Percentiles rank a stretch among this genome's conserved stretches.
These are phyloP conservation scores for Nothobranchius kuhntae DNA, from an alignment of 2,113 vertebrate genomes.

Conservation along the genomic window DNA sequence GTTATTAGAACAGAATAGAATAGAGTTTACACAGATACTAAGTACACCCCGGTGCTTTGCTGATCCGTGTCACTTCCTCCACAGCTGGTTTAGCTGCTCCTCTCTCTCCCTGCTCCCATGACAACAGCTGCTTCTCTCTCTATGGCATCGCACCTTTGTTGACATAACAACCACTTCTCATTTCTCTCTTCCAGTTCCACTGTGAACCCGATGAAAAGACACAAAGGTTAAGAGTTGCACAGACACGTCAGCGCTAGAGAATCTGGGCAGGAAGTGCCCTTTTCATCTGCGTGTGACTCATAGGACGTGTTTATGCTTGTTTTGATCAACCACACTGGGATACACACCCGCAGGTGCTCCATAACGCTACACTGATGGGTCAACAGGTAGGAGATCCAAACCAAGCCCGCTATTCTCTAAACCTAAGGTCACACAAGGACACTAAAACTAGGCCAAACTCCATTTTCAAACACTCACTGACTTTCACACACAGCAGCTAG, in stretches of 20 bases:
- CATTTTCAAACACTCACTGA: background rate
- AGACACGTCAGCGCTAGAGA: background rate
- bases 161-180: conserved; percentile 68
- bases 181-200: conserved; percentile 85
- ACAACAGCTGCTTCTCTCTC: conserved; percentile 81
- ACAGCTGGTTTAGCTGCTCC: conserved; percentile 79
- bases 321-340: conserved; percentile 7
- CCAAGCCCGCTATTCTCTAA: conserved; percentile 8
- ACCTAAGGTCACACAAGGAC: background rate
- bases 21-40: conserved; percentile 49
- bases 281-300: conserved; percentile 16
- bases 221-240: conserved; percentile 23
- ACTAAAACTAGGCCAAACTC: background rate
- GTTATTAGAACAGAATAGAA: too few relatives aligned
- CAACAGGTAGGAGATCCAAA: conserved; percentile 26
- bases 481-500: too few relatives aligned
- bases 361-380: conserved; percentile 8
- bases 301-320: conserved; percentile 7
- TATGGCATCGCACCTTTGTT: conserved; percentile 63
- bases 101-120: conserved; percentile 77
- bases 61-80: conserved; percentile 79
- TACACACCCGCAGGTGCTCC: conserved; percentile 15
- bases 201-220: conserved; percentile 77
- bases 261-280: background rate
- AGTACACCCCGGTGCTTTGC: conserved; percentile 70